A percentile compares a stretch with the other conserved stretches of the same genome.
These are phyloP conservation scores for Laticauda colubrina DNA, from an alignment of 2,113 vertebrate genomes.

Conservation along the genomic window DNA sequence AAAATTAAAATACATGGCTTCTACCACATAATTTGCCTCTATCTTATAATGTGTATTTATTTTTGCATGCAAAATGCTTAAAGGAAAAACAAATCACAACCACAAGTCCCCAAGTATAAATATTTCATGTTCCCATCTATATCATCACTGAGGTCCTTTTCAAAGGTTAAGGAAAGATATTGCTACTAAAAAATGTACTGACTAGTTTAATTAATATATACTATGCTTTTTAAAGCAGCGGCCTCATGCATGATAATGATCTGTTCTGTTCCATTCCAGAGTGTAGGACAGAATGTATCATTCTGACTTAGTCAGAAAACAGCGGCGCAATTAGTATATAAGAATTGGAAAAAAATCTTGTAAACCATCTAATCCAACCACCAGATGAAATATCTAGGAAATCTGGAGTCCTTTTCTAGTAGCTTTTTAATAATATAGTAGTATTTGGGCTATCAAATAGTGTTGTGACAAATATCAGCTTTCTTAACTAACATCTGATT, in stretches of 20 bases:
- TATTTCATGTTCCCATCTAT: neutral
- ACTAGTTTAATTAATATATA: neutral
- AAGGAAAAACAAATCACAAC: neutral
- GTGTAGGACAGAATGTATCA: neutral
- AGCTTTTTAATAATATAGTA: slow-evolving; percentile 10
- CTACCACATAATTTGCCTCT: neutral
- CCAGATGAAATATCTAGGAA: slow-evolving; percentile 11
- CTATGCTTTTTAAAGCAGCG: neutral
- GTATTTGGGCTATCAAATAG: neutral
- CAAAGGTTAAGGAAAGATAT: neutral
- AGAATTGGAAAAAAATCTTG: neutral
- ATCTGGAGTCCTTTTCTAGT: neutral
- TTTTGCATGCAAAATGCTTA: neutral
- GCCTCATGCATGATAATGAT: neutral
- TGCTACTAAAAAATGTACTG: neutral
- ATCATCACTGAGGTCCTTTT: neutral
- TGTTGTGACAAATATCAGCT: neutral
- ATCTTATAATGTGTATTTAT: neutral
- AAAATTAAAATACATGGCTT: neutral
- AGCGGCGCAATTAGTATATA: neutral
- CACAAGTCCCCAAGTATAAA: neutral
- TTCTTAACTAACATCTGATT: neutral
- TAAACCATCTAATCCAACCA: neutral
- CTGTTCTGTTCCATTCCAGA: neutral
- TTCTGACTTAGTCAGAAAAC: neutral